phyloP scores from a whole-genome alignment of 2,113 vertebrate species.

The Planiliza haematocheilus region DNA sequence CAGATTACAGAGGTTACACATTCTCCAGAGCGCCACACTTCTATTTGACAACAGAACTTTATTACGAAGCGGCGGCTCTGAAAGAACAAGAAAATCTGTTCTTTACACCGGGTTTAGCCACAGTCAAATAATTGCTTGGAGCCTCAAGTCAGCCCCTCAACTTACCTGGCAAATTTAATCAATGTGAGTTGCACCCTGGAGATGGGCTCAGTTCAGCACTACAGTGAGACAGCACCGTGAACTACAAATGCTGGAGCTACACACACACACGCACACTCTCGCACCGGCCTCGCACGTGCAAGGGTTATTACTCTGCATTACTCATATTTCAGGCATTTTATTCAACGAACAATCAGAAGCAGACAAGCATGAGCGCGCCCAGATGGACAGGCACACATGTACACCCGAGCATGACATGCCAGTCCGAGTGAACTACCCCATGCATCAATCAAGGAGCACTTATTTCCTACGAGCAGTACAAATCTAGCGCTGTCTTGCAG shows the following conservation, averaged over 20 bases:
- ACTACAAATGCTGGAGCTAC: constrained; percentile 17
- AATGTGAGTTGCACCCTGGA: constrained; percentile 75
- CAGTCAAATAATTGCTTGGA: constrained; percentile 79
- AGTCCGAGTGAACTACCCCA: constrained; percentile 1
- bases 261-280: neutral
- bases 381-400: constrained; percentile 5
- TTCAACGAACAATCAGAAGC: neutral
- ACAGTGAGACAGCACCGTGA: constrained; percentile 31
- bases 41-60: constrained; percentile 45
- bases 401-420: neutral
- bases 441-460: constrained; percentile 24
- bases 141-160: constrained; percentile 69
- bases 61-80: constrained; percentile 29
- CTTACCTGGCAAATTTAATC: constrained; percentile 81
- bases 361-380: neutral
- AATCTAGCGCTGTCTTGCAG: constrained; percentile 34
- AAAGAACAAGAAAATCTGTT: constrained; percentile 56
- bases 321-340: constrained; percentile 25
- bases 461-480: constrained; percentile 26
- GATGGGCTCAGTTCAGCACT: constrained; percentile 59
- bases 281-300: neutral
- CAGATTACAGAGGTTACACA: constrained; percentile 21
- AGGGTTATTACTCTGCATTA: constrained; percentile 1
- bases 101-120: constrained; percentile 62
- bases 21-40: constrained; percentile 12